Evolutionary conservation across 2,888 invertebrate species (phyloP), one percentile per base, ranked within the genome.

Genomic region (Protonemura montana): DNA sequence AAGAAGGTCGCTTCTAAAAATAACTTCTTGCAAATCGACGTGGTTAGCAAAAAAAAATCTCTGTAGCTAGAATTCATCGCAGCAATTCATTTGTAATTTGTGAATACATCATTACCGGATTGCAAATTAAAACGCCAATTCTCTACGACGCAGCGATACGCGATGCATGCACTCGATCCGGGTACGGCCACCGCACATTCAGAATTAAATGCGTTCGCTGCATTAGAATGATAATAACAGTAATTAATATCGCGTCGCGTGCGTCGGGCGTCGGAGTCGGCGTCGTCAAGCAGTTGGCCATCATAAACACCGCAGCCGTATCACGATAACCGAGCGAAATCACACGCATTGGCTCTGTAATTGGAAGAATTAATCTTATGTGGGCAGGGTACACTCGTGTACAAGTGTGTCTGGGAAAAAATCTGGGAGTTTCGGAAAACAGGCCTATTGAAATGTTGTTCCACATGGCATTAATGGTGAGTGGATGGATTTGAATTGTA

Each of bases 161-260:
- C 21, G 59, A 59, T 59, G 59, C 59, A 2, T 59, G 3, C 3
- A 35, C 35, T 35, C 35, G 35, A 10, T 10, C 35, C 5, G 35
- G 3, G 59, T 59, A 2, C 59, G 59, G 21, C 59, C 59, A 21
- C 13, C 59, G 21, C 7, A 59, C 59, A 59, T 21, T 3, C 59
- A 59, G 59, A 59, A 59, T 59, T 10, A 3, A 59, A 59, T 59
- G 59, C 78, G 26, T 78, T 78, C 7, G 21, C 78, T 28, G 78
- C 78, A 78, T 78, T 78, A 78, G 78, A 78, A 78, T 78, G 78
- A 78, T 28, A 78, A 28, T 78, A 27, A 26, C 13, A 78, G 78
- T 78, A 78, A 78, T 78, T 78, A 78, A 28, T 27, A 25, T 78
- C 26, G 26, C 28, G 16, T 78, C 78, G 78, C 78, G 78, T 78